Percentiles rank a stretch among this genome's conserved stretches.
Evolutionary conservation across 2,113 vertebrate genomes (phyloP).

Genomic region (Pseudonaja textilis): DNA sequence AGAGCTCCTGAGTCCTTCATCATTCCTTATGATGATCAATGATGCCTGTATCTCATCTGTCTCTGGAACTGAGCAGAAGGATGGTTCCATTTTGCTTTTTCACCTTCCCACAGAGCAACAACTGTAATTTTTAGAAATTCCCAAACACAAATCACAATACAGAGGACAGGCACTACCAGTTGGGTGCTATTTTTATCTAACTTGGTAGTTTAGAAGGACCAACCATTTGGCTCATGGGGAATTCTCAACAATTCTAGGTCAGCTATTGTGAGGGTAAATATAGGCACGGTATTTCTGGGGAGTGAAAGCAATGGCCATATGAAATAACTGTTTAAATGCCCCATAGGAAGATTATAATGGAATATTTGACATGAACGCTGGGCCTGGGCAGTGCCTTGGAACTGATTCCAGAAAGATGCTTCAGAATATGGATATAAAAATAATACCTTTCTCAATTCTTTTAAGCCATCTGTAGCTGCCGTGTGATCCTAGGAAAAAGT

Average conservation of each 20-base stretch:
- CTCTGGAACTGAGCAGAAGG: background rate
- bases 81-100: background rate
- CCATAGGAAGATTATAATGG: background rate
- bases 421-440: background rate
- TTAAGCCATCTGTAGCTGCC: background rate
- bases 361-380: background rate
- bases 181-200: background rate
- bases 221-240: background rate
- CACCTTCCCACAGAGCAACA: background rate
- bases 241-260: background rate
- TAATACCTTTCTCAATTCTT: background rate
- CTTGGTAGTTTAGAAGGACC: background rate
- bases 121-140: background rate
- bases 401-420: background rate
- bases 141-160: background rate
- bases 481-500: background rate
- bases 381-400: background rate
- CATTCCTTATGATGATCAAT: background rate
- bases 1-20: background rate
- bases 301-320: background rate
- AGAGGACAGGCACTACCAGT: background rate
- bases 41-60: background rate
- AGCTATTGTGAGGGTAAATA: background rate
- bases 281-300: background rate
- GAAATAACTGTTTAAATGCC: background rate